Conservation (phyloP, 2,888 invertebrate species). For the Cantharis flavilabris region DNA sequence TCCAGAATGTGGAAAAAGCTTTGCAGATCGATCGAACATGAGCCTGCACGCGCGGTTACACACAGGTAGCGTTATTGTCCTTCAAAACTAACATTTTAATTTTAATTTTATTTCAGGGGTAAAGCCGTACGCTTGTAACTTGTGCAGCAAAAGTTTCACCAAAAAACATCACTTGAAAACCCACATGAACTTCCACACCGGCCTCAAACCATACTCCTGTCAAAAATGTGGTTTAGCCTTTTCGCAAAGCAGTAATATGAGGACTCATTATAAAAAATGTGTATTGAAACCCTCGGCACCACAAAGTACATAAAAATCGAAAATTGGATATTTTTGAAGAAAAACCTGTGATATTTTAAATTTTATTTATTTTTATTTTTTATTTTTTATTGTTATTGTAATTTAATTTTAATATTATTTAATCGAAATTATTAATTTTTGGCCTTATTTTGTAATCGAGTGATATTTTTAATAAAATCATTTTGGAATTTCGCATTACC, state of each 20-base stretch:
- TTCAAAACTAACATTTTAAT: not conserved
- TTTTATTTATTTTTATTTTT: not conserved
- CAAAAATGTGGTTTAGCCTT: conserved; percentile 75
- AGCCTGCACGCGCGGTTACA: conserved; percentile 79
- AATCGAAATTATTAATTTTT: not conserved
- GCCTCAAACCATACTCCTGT: conserved; percentile 79
- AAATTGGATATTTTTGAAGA: not conserved
- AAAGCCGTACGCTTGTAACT: conserved; percentile 70
- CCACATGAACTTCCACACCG: conserved; percentile 83
- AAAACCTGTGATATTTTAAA: not conserved
- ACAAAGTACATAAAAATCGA: not conserved
- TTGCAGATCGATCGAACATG: conserved; percentile 86
- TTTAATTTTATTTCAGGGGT: conserved; percentile 61
- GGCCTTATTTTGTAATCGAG: not conserved
- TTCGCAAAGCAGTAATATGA: conserved; percentile 86
- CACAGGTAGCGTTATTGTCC: conserved; percentile 59
- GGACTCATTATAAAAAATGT: conserved; percentile 84
- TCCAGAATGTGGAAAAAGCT: conserved; percentile 79
- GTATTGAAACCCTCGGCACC: conserved; percentile 39
- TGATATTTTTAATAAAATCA: not conserved
- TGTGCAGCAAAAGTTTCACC: conserved; percentile 79
- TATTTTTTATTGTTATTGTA: not conserved
- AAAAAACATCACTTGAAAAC: conserved; percentile 86
- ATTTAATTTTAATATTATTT: not conserved
- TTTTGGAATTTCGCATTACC: not conserved